A percentile compares a stretch with the other conserved stretches of the same genome.
Evolutionary conservation across 2,113 vertebrate species (phyloP).

Genomic region (Cervus canadensis): DNA sequence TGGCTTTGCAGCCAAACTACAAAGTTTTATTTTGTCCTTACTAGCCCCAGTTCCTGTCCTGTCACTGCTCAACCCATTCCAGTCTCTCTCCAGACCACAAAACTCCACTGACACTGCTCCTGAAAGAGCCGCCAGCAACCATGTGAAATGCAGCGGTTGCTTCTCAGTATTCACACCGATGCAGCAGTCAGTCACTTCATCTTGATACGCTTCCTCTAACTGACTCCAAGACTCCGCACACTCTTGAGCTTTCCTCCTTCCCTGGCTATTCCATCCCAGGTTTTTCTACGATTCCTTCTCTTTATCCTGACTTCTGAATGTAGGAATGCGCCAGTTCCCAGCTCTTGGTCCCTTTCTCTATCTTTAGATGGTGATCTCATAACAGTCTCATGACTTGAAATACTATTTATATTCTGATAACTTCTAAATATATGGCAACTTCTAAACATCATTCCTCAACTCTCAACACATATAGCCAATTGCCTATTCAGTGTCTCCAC

Average conservation of each 20-base stretch:
- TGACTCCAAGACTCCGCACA: neutral
- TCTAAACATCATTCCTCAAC: neutral
- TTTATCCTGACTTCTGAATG: neutral
- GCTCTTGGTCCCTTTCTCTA: neutral
- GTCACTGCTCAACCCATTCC: neutral
- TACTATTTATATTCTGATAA: neutral
- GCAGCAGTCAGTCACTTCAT: neutral
- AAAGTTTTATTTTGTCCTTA: neutral
- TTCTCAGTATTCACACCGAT: rapidly evolving
- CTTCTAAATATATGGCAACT: neutral
- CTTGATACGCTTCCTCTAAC: neutral
- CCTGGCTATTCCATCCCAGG: neutral
- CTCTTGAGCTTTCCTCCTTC: neutral
- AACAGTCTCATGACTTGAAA: neutral
- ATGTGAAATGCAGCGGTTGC: rapidly evolving
- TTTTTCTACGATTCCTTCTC: neutral
- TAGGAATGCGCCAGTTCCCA: neutral
- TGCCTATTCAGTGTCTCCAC: neutral
- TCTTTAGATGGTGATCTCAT: neutral
- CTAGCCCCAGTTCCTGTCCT: neutral
- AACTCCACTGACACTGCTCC: neutral
- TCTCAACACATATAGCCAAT: neutral
- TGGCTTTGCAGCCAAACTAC: neutral
- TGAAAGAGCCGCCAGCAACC: neutral
- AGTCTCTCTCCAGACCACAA: neutral